Base-by-base conservation (phyloP, 2,888 invertebrate genomes). In the Scrobipalpa costella region DNA sequence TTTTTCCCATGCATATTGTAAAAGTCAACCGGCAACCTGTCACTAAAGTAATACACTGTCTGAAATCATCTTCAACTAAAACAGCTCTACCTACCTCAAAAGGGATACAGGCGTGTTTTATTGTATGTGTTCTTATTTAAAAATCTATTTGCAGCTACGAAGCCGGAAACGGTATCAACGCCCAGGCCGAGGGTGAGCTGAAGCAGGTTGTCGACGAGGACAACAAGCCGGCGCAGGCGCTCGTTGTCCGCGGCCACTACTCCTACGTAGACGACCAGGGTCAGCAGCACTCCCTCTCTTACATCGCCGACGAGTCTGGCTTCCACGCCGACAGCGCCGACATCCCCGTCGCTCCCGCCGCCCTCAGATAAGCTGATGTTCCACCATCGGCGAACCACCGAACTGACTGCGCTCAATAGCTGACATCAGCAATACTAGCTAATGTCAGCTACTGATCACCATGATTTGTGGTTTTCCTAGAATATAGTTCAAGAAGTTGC, bases 251-350 rank as follows among this genome's bases (percentile, higher is more conserved):
- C 66, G 95, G 95, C n/a, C 81, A 87, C 1, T 94, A 89, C 84
- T 81, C 90, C 0, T 94, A 94, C 85, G 81, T 84, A 2, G 85
- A 92, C 64, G 79, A 85, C 0, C 93, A 94, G 1, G 94, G 94
- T 67, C 88, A 88, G 11, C 79, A 83, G 2, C 91, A 92, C 68
- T 75, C 78, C 34, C 68, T 94, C 69, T 89, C 76, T 60, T 94
- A 94, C 84, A 78, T 75, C 65, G 94, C 94, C 58, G 94, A 94
- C 70, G 94, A 94, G 80, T 92, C 81, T 68, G 95, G 94, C 66
- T 95, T 86, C 92, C 93, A 92, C 68, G 92, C 94, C 1, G 90
- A 92, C 57, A 94, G 94, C 55, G 88, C 88, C 0, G 93, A 94
- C 79, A 79, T 94, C 73, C 94, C 94, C 61, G 92, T 93, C 57